phyloP scores from a whole-genome alignment of 2,888 invertebrate species.

The Tyria jacobaeae region DNA sequence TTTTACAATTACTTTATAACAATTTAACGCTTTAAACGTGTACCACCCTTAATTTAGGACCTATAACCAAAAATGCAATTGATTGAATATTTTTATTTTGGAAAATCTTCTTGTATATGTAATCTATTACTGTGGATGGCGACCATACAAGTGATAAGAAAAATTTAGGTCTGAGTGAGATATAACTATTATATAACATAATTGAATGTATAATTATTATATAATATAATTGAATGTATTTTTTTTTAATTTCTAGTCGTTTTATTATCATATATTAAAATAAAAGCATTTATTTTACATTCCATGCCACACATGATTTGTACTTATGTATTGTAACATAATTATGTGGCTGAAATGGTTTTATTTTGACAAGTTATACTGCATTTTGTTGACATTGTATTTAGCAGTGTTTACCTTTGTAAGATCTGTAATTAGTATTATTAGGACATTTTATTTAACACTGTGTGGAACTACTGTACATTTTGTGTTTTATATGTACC shows the following conservation, averaged over 20 bases:
- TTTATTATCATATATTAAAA: constrained; percentile 33
- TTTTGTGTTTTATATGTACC: too few species aligned
- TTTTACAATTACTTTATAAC: too few species aligned
- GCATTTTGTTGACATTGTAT: constrained; percentile 4
- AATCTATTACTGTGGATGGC: not conserved
- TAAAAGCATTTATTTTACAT: constrained; percentile 48
- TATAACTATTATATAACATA: constrained; percentile 26
- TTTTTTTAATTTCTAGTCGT: constrained; percentile 49
- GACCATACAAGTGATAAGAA: not conserved
- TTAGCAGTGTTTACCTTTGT: constrained; percentile 5
- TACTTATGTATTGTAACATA: constrained; percentile 18
- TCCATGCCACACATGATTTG: constrained; percentile 27
- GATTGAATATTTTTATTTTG: not conserved
- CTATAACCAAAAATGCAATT: not conserved
- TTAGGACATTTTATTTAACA: constrained; percentile 34
- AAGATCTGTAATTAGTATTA: constrained; percentile 41
- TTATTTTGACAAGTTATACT: constrained; percentile 3
- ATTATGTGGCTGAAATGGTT: constrained; percentile 2
- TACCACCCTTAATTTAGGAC: not conserved
- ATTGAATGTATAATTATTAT: constrained; percentile 34
- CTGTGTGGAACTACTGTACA: constrained; percentile 21
- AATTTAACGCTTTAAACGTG: not conserved
- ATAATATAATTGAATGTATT: constrained; percentile 37
- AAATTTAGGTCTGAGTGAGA: constrained; percentile 33
- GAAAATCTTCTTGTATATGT: not conserved